phyloP scores from a whole-genome alignment of 2,797 vertebrate genomes.

The Periophthalmus magnuspinnatus region DNA sequence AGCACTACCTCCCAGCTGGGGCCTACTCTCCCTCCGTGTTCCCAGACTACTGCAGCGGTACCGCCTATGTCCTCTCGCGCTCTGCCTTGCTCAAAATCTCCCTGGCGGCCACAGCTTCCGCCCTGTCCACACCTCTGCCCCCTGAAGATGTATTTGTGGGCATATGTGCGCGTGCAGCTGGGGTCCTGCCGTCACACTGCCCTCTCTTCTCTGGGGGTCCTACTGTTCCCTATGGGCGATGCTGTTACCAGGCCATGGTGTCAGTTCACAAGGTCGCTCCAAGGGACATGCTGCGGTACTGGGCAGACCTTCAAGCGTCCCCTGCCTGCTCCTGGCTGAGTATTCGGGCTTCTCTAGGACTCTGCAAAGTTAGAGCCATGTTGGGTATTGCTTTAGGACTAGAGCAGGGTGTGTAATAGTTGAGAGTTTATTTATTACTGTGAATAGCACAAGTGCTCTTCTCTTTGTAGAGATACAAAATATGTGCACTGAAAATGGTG shows the following conservation, averaged over 20 bases:
- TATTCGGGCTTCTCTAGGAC: constrained; percentile 68
- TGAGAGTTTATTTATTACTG: constrained; percentile 33
- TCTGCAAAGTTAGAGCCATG: constrained; percentile 79
- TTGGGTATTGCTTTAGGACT: constrained; percentile 61
- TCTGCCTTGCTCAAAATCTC: constrained; percentile 76
- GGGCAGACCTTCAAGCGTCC: constrained; percentile 63
- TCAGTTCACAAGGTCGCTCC: constrained; percentile 81
- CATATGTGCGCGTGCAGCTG: constrained; percentile 77
- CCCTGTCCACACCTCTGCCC: constrained; percentile 67
- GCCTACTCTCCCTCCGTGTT: constrained; percentile 74
- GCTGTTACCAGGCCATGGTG: constrained; percentile 86
- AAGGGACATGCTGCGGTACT: constrained; percentile 78
- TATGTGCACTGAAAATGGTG: constrained; percentile 37
- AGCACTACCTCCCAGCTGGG: constrained; percentile 74
- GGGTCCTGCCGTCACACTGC: constrained; percentile 81
- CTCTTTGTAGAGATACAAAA: constrained; percentile 28
- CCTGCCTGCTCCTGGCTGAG: constrained; percentile 79
- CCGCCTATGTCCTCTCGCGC: constrained; percentile 83
- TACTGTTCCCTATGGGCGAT: constrained; percentile 74
- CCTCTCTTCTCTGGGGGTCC: constrained; percentile 83
- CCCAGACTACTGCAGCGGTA: constrained; percentile 90
- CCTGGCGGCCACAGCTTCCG: constrained; percentile 65
- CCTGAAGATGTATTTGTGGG: constrained; percentile 89
- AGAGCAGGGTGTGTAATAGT: constrained; percentile 44
- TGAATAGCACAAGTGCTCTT: constrained; percentile 61